Evolutionary conservation across 1,140 invertebrate species (phyloP).

Genomic region (Aphidius gifuensis): DNA sequence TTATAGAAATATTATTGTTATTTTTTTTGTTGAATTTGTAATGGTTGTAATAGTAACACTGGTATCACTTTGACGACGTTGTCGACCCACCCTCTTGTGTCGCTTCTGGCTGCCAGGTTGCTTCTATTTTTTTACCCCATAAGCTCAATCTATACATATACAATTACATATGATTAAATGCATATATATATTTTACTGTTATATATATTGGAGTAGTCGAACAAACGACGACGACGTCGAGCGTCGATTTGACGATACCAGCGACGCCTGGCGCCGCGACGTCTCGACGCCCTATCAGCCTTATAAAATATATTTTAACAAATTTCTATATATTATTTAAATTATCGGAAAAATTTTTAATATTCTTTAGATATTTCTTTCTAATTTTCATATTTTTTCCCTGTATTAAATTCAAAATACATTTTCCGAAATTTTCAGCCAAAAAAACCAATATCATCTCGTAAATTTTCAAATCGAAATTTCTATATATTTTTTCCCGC

Average conservation of each 20-base stretch:
- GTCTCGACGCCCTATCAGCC: not conserved
- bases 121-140: not conserved
- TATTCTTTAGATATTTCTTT: too few relatives aligned
- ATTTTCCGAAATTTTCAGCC: too few relatives aligned
- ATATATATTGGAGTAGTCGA: not conserved
- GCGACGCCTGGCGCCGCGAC: slow-evolving; percentile 20
- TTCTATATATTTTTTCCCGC: too few relatives aligned
- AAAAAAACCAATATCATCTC: too few relatives aligned
- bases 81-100: slow-evolving; percentile 13
- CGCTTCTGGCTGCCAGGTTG: not conserved
- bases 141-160: slow-evolving; percentile 2
- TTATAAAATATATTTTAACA: too few relatives aligned
- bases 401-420: too few relatives aligned
- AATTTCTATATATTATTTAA: too few relatives aligned
- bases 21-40: not conserved
- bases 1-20: too few relatives aligned
- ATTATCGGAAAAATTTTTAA: too few relatives aligned
- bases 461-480: too few relatives aligned
- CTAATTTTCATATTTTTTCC: too few relatives aligned
- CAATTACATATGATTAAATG: not conserved
- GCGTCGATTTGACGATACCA: slow-evolving; percentile 16
- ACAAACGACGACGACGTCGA: not conserved
- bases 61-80: not conserved
- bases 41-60: not conserved
- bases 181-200: too few relatives aligned